phyloP scores from a whole-genome alignment of 2,888 invertebrate species.

The Drosophila greeni region DNA sequence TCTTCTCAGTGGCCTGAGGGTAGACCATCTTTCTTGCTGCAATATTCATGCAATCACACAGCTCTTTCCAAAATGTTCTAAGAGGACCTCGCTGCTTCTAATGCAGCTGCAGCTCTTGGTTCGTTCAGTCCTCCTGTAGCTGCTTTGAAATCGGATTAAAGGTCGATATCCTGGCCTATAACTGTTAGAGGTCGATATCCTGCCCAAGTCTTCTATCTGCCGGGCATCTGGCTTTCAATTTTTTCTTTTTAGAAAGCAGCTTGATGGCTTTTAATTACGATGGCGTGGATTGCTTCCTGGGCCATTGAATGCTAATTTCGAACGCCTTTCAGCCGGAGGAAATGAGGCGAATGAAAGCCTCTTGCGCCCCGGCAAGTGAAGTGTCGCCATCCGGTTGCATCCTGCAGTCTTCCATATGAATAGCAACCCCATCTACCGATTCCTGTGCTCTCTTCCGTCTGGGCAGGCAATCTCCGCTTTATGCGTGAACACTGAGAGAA shows the following conservation, averaged over 20 bases:
- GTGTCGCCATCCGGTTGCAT: slow-evolving; percentile 61
- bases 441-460: slow-evolving; percentile 5
- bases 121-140: background rate
- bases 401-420: slow-evolving; percentile 53
- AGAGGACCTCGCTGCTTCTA: background rate
- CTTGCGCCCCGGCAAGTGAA: slow-evolving; percentile 41
- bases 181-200: slow-evolving; percentile 46
- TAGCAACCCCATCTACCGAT: slow-evolving; percentile 28
- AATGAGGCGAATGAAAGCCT: slow-evolving; percentile 49
- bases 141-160: slow-evolving; percentile 31
- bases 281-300: slow-evolving; percentile 32
- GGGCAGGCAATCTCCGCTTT: slow-evolving; percentile 7
- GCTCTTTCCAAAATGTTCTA: slow-evolving; percentile 6
- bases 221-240: slow-evolving; percentile 8
- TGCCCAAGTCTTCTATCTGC: slow-evolving; percentile 12
- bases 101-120: slow-evolving; percentile 1
- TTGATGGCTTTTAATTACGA: slow-evolving; percentile 51
- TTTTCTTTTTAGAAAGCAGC: background rate
- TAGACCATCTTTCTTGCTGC: slow-evolving; percentile 13
- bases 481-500: slow-evolving; percentile 14
- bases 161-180: slow-evolving; percentile 32
- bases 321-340: slow-evolving; percentile 56
- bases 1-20: slow-evolving; percentile 17
- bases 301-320: slow-evolving; percentile 53
- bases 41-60: slow-evolving; percentile 39